These are phyloP conservation scores for Drosophila melanica DNA, from an alignment of 1,140 invertebrate species.

Conservation along the genomic window DNA sequence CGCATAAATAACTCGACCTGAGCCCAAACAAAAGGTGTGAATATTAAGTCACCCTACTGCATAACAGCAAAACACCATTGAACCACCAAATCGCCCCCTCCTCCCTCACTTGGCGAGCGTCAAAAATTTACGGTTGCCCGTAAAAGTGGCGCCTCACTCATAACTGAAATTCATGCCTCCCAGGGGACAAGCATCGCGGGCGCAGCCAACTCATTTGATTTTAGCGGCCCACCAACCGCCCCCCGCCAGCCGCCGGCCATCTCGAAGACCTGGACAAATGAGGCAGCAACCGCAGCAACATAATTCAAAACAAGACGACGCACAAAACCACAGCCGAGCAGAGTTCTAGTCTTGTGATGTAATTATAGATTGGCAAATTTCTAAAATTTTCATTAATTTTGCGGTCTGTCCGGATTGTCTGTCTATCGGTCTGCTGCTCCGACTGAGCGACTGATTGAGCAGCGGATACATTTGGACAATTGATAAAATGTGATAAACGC, in stretches of 20 bases:
- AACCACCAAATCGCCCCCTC: not conserved
- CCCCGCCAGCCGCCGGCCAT: not conserved
- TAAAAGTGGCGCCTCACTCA: constrained; percentile 76
- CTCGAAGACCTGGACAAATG: constrained; percentile 63
- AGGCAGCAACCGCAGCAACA: constrained; percentile 72
- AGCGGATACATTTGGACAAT: constrained; percentile 75
- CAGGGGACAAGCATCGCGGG: constrained; percentile 50
- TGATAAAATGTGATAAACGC: constrained; percentile 79
- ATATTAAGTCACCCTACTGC: constrained; percentile 66
- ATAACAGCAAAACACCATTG: constrained; percentile 3
- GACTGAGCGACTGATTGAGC: constrained; percentile 69
- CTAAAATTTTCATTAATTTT: constrained; percentile 83
- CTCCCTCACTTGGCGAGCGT: constrained; percentile 12
- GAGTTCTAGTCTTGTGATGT: constrained; percentile 48
- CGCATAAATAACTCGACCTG: constrained; percentile 72
- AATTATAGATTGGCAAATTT: constrained; percentile 83
- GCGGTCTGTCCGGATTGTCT: constrained; percentile 26
- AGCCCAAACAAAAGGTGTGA: constrained; percentile 68
- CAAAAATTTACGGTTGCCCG: constrained; percentile 78
- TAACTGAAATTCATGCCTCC: constrained; percentile 82
- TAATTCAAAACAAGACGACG: constrained; percentile 54
- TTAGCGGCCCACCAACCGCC: constrained; percentile 26
- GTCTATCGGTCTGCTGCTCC: constrained; percentile 7
- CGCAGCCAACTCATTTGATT: constrained; percentile 73
- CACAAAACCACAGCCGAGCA: constrained; percentile 16